Conservation (phyloP, 2,888 invertebrate species). For the Aleiodes leptofemur region DNA sequence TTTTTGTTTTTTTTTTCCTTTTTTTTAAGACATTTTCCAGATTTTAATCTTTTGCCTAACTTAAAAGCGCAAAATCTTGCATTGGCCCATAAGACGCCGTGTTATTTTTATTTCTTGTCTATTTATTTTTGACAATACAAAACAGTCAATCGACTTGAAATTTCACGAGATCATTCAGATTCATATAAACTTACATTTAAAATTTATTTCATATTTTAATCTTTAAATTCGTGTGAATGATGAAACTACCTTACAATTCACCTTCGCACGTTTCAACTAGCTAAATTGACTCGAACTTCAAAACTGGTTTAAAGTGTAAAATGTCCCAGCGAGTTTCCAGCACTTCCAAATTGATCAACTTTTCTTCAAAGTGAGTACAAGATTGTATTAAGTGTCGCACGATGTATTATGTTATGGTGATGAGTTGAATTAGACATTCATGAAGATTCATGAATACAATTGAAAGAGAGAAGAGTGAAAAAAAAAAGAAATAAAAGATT, state of each 20-base stretch:
- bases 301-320: constrained; percentile 15
- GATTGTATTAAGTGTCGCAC: constrained; percentile 1
- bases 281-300: constrained; percentile 25
- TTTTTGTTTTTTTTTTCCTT: too few relatives aligned
- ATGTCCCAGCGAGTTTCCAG: constrained; percentile 16
- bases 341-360: constrained; percentile 19
- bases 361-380: neutral
- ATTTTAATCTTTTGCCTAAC: too few relatives aligned
- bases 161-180: too few relatives aligned
- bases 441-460: neutral
- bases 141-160: too few relatives aligned
- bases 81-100: too few relatives aligned
- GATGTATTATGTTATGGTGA: constrained; percentile 8
- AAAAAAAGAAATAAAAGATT: too few relatives aligned
- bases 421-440: neutral
- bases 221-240: neutral
- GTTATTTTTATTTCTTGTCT: too few relatives aligned
- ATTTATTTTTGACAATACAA: too few relatives aligned
- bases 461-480: too few relatives aligned
- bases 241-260: neutral
- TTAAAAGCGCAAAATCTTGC: too few relatives aligned
- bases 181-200: too few relatives aligned
- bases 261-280: constrained; percentile 7
- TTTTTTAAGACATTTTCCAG: too few relatives aligned
- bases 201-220: neutral